These are phyloP conservation scores for Lophotis ruficrista DNA, from an alignment of 2,113 vertebrate species.

Conservation along the genomic window DNA sequence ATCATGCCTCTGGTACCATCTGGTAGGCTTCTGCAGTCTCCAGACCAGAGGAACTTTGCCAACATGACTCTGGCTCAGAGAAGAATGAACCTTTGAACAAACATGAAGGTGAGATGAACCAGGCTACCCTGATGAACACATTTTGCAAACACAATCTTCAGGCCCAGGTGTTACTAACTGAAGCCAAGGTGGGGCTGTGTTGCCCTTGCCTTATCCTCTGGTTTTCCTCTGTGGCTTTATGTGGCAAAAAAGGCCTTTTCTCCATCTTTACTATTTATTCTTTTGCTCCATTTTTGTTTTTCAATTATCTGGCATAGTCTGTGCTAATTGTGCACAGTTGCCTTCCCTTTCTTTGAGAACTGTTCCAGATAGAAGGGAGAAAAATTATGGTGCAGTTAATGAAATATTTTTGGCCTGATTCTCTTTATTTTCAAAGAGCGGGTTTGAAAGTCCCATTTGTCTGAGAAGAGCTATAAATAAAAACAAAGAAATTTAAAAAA, in stretches of 20 bases:
- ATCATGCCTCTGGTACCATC: background rate
- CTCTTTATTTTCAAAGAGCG: conserved; percentile 19
- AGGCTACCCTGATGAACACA: background rate
- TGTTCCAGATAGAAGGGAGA: background rate
- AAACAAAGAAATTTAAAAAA: background rate
- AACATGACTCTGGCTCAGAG: background rate
- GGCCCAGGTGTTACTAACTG: background rate
- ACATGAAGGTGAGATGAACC: background rate
- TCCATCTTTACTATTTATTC: background rate
- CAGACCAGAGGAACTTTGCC: background rate
- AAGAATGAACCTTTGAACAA: background rate
- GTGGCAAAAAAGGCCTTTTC: background rate
- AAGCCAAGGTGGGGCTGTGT: background rate
- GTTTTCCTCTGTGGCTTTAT: background rate
- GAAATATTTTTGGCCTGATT: background rate
- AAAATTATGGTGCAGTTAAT: background rate
- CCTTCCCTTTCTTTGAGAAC: background rate
- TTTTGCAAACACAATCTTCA: background rate
- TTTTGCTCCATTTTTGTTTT: background rate
- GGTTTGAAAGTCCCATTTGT: background rate
- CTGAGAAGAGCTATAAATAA: conserved; percentile 20
- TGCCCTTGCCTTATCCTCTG: background rate
- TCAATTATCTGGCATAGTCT: background rate
- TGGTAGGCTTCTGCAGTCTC: background rate
- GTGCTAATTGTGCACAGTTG: conserved; percentile 11